Conservation (phyloP, 2,113 vertebrate species). For the Zapus hudsonius region DNA sequence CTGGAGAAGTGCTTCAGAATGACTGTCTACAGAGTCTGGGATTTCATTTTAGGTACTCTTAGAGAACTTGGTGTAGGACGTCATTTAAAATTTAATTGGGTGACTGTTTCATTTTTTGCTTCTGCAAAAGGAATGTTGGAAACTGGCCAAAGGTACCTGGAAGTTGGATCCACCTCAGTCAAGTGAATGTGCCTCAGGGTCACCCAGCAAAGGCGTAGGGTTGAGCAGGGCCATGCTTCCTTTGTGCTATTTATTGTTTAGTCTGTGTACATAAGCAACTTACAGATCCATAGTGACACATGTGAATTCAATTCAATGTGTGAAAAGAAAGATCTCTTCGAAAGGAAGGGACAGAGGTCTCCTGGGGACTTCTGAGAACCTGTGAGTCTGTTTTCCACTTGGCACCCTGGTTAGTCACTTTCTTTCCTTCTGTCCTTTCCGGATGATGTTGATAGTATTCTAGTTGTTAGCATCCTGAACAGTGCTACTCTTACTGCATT, state of each 20-base stretch:
- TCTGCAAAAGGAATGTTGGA: background rate
- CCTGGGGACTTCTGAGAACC: background rate
- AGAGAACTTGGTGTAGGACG: background rate
- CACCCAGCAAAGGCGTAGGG: background rate
- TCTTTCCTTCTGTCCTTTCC: conserved; percentile 14
- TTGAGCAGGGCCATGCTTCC: background rate
- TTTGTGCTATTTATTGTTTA: background rate
- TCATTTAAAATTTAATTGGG: background rate
- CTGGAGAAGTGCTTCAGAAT: background rate
- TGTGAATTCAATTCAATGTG: conserved; percentile 11
- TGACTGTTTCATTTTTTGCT: background rate
- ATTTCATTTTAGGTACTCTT: conserved; percentile 8
- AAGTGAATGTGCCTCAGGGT: background rate
- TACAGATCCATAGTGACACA: background rate
- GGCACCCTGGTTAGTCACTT: background rate
- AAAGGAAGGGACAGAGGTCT: background rate
- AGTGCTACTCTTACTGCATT: background rate
- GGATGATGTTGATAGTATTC: conserved; percentile 56
- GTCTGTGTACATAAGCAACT: background rate
- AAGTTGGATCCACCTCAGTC: rapidly evolving
- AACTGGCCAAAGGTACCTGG: background rate
- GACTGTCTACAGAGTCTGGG: background rate
- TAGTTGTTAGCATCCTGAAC: background rate
- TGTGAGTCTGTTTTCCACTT: conserved; percentile 35
- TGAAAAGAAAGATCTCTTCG: background rate